These are phyloP conservation scores for Brachypteracias leptosomus DNA, from an alignment of 2,113 vertebrate genomes.

Conservation along the genomic window DNA sequence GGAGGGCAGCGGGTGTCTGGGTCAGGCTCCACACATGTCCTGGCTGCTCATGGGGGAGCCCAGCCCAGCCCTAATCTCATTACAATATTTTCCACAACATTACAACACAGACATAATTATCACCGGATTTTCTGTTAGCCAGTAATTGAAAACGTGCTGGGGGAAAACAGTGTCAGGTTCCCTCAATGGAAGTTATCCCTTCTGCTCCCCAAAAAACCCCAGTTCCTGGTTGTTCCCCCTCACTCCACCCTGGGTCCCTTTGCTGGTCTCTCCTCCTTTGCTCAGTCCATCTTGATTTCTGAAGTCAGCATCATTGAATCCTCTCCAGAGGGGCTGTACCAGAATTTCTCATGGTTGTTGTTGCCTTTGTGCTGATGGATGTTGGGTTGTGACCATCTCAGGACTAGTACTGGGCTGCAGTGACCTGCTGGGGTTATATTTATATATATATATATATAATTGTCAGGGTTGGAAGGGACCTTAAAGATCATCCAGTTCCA, in stretches of 20 bases:
- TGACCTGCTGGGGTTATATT: fast-evolving
- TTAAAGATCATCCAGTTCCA: too few relatives aligned
- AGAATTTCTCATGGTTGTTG: fast-evolving
- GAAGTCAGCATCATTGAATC: not conserved
- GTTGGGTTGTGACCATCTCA: fast-evolving
- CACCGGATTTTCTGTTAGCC: not conserved
- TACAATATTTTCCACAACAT: constrained; percentile 16
- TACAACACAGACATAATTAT: not conserved
- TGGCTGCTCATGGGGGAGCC: not conserved
- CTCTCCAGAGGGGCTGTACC: not conserved
- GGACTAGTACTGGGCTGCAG: not conserved
- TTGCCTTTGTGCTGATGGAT: not conserved
- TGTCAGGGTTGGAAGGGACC: too few relatives aligned
- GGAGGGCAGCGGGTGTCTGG: fast-evolving
- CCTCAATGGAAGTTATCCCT: not conserved
- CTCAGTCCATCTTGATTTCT: not conserved
- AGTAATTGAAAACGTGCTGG: constrained; percentile 33
- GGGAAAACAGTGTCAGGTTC: not conserved
- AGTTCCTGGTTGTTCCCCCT: not conserved
- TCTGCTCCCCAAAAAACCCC: fast-evolving
- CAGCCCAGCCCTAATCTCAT: not conserved
- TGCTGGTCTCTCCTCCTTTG: not conserved
- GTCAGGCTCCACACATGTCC: not conserved
- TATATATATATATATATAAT: fast-evolving
- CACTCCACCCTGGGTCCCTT: not conserved